Conservation (phyloP, 2,113 vertebrate genomes). For the Vombatus ursinus region DNA sequence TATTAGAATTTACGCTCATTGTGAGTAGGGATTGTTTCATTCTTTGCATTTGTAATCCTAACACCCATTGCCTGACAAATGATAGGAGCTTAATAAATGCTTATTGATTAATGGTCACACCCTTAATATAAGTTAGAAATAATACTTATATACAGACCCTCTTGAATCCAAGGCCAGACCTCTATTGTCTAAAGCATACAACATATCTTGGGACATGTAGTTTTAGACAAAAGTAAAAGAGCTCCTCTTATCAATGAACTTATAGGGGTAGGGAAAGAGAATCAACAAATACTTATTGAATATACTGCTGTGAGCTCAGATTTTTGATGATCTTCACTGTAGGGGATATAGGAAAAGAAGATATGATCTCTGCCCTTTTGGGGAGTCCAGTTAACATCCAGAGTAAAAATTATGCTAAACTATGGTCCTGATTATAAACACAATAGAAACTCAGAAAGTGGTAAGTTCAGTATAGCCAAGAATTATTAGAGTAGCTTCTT, state of each 20-base stretch:
- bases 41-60: neutral
- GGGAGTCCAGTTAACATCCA: neutral
- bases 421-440: neutral
- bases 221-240: neutral
- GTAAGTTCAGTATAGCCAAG: neutral
- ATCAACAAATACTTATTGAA: neutral
- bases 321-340: neutral
- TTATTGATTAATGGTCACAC: neutral
- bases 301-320: neutral
- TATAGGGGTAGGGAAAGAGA: neutral
- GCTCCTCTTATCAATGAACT: neutral
- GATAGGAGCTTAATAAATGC: neutral
- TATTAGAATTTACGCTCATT: neutral
- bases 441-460: neutral
- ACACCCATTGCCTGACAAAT: neutral
- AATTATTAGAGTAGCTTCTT: neutral
- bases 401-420: neutral
- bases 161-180: neutral
- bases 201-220: neutral
- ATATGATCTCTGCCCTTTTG: neutral
- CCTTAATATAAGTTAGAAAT: no score
- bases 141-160: neutral
- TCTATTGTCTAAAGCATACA: neutral
- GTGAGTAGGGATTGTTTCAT: neutral
- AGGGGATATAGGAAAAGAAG: neutral